Evolutionary conservation across 2,113 vertebrate genomes (phyloP).

Genomic region (Nothoprocta pentlandii): DNA sequence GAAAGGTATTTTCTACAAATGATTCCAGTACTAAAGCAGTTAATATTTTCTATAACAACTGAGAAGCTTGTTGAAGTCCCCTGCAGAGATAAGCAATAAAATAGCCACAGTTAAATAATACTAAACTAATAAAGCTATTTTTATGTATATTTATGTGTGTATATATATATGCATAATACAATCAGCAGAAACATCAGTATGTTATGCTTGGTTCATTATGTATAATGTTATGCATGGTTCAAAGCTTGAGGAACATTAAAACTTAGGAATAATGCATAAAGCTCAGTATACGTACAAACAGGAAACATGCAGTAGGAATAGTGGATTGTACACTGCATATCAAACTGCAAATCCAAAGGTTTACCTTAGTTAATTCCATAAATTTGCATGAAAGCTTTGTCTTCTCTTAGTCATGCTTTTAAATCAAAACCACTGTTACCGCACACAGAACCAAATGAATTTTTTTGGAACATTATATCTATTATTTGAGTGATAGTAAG

Average conservation of each 20-base stretch:
- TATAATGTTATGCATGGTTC: not conserved
- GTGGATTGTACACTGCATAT: not conserved
- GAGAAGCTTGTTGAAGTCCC: conserved; percentile 83
- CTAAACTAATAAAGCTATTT: not conserved
- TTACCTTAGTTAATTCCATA: not conserved
- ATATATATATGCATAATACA: not conserved
- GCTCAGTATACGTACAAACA: not conserved
- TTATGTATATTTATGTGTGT: not conserved
- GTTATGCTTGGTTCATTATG: not conserved
- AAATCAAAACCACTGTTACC: not conserved
- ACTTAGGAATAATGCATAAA: not conserved
- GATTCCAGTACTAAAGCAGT: conserved; percentile 89
- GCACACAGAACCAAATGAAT: not conserved
- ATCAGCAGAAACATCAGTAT: not conserved
- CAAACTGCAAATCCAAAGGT: not conserved
- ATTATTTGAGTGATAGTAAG: not conserved
- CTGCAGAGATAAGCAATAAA: conserved; percentile 69
- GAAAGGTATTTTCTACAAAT: conserved; percentile 91
- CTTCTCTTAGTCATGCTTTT: not conserved
- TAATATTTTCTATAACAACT: conserved; percentile 87
- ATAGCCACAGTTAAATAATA: not conserved
- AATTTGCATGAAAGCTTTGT: not conserved
- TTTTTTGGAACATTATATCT: not conserved
- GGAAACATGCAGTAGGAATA: accelerated
- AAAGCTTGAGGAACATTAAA: not conserved